Conservation (phyloP, 2,888 invertebrate species). For the Prostheceraeus crozeri region DNA sequence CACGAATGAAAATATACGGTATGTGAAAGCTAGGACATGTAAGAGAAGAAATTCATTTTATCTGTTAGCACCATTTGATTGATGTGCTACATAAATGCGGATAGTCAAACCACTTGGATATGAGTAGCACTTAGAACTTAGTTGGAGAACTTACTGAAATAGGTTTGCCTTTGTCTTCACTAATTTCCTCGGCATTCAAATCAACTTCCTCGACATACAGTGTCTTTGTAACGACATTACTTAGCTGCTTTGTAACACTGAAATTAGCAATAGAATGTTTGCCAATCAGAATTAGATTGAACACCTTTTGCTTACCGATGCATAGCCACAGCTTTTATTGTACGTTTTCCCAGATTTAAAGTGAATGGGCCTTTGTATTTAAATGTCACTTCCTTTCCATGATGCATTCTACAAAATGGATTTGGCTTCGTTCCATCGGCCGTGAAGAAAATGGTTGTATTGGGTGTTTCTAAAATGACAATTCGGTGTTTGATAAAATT, state of each 20-base stretch:
- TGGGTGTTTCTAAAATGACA: slow-evolving; percentile 49
- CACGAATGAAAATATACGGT: too few species aligned
- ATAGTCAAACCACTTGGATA: too few species aligned
- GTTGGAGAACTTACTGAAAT: too few species aligned
- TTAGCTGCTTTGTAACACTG: slow-evolving; percentile 44
- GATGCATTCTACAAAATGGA: slow-evolving; percentile 50
- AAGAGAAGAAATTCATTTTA: too few species aligned
- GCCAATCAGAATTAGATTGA: neutral
- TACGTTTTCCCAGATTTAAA: slow-evolving; percentile 53
- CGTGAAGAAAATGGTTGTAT: slow-evolving; percentile 55
- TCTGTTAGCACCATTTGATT: too few species aligned
- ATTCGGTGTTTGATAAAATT: neutral
- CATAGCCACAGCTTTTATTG: slow-evolving; percentile 53
- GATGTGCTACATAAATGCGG: too few species aligned
- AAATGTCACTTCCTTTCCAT: slow-evolving; percentile 52
- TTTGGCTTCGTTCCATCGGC: slow-evolving; percentile 56
- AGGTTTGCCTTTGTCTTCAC: too few species aligned
- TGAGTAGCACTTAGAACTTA: too few species aligned
- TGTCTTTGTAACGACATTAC: slow-evolving; percentile 54
- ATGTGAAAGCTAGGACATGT: too few species aligned
- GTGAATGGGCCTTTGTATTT: slow-evolving; percentile 56
- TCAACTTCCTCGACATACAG: slow-evolving; percentile 50
- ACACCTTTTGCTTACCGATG: slow-evolving; percentile 31
- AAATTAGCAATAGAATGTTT: neutral
- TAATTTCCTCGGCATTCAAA: slow-evolving; percentile 23